These are phyloP conservation scores for Eulemur mongoz DNA, from an alignment of 2,797 vertebrate genomes.

Conservation along the genomic window DNA sequence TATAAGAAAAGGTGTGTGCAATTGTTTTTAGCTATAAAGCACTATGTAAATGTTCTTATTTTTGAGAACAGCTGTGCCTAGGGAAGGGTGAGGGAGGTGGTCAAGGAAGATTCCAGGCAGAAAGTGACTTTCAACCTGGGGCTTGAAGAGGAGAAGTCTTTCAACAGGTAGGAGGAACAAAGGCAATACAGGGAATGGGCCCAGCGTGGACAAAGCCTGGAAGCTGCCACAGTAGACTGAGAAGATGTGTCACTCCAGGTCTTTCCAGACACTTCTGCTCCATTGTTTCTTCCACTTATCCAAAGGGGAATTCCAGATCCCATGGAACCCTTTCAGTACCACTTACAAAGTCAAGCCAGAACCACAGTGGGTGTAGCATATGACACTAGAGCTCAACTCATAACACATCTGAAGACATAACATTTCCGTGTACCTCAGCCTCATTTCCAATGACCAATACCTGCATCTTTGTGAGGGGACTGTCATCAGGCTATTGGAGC, in stretches of 20 bases:
- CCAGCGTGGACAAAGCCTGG: background rate
- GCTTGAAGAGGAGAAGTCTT: slow-evolving; percentile 20
- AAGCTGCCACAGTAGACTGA: background rate
- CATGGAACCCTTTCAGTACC: background rate
- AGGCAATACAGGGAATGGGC: background rate
- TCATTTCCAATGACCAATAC: background rate
- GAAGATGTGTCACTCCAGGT: background rate
- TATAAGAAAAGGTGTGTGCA: slow-evolving; percentile 18
- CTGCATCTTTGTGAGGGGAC: background rate
- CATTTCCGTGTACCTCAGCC: background rate
- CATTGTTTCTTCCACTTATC: background rate
- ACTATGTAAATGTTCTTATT: slow-evolving; percentile 24
- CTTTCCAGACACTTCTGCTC: background rate
- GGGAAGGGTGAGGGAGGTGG: background rate
- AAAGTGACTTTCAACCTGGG: background rate
- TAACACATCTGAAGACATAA: background rate
- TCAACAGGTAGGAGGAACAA: background rate
- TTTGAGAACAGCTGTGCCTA: slow-evolving; percentile 22
- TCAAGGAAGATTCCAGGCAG: slow-evolving; percentile 6
- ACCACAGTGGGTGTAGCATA: background rate
- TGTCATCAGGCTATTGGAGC: background rate
- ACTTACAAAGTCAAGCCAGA: background rate
- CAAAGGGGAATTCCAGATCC: background rate
- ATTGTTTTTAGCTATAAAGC: slow-evolving; percentile 28
- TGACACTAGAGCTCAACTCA: too few species aligned